Conservation (phyloP, 1,140 invertebrate genomes). For the Laupala kohalensis region DNA sequence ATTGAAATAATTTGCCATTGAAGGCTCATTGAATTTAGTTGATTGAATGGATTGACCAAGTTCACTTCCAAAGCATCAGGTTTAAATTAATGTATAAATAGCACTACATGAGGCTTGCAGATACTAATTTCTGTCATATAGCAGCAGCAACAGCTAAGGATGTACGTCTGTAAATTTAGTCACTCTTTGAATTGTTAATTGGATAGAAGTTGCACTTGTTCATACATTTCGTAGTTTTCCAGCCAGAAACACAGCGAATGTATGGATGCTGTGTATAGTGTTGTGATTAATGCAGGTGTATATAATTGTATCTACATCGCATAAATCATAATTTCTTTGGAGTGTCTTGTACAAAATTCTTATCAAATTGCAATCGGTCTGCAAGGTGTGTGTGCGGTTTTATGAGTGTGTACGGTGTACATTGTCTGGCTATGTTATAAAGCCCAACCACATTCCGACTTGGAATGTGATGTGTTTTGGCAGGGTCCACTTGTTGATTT, state of each 20-base stretch:
- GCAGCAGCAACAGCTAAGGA: too few species aligned
- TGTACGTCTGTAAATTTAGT: not conserved
- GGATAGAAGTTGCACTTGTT: not conserved
- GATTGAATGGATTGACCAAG: too few species aligned
- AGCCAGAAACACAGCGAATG: not conserved
- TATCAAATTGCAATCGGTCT: not conserved
- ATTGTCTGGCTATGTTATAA: too few species aligned
- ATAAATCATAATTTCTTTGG: not conserved
- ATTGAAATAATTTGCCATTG: too few species aligned
- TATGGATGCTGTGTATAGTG: not conserved
- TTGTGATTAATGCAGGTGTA: not conserved
- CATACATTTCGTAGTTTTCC: not conserved
- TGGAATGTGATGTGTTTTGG: not conserved
- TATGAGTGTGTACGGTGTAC: not conserved
- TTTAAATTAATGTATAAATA: too few species aligned
- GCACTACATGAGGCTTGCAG: too few species aligned
- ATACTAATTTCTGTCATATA: too few species aligned
- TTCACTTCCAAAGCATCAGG: too few species aligned
- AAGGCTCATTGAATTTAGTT: too few species aligned
- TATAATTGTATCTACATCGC: not conserved
- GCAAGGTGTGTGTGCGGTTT: not conserved
- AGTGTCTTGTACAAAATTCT: not conserved
- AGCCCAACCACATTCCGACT: not conserved
- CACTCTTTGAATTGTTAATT: not conserved
- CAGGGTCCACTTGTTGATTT: not conserved